Evolutionary conservation across 2,113 vertebrate genomes (phyloP).

Genomic region (Phodopus roborovskii): DNA sequence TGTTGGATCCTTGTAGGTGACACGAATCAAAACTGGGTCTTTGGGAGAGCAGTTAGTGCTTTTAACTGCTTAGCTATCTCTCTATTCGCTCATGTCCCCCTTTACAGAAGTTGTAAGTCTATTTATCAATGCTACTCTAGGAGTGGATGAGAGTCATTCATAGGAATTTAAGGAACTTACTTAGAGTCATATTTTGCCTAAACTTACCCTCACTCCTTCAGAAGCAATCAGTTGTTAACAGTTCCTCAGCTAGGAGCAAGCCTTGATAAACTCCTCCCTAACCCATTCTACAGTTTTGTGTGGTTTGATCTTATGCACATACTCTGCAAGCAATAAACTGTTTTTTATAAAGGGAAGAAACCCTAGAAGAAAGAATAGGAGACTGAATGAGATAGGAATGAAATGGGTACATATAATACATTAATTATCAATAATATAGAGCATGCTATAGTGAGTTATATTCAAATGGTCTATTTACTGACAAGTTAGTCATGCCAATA

Average conservation of each 20-base stretch:
- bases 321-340: not conserved
- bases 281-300: not conserved
- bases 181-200: not conserved
- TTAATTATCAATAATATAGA: not conserved
- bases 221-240: not conserved
- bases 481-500: not conserved
- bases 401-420: accelerated
- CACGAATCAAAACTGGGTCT: not conserved
- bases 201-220: not conserved
- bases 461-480: not conserved
- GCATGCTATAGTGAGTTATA: not conserved
- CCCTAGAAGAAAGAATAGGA: too few species aligned
- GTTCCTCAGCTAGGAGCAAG: not conserved
- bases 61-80: not conserved
- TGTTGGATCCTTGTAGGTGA: not conserved
- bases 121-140: not conserved
- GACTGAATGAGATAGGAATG: too few species aligned
- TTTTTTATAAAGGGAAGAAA: not conserved
- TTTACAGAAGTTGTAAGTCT: not conserved
- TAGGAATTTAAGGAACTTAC: not conserved
- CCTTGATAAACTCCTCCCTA: not conserved
- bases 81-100: too few species aligned
- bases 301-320: not conserved
- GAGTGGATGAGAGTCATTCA: not conserved
- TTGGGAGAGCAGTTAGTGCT: too few species aligned